Base-by-base conservation (phyloP, 2,888 invertebrate genomes). In the Oegoconia quadripuncta region DNA sequence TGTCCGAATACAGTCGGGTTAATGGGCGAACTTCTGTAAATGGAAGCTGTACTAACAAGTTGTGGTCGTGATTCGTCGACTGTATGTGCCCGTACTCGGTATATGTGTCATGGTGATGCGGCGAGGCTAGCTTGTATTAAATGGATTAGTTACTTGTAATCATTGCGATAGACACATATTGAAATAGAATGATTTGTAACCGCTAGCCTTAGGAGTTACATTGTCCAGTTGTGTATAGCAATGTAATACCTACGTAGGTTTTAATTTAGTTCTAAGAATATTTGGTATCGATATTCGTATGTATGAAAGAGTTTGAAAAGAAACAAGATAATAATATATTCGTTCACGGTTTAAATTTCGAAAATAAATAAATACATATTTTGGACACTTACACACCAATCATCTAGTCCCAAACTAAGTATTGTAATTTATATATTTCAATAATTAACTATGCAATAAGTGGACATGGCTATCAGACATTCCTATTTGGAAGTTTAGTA, bases 41-140 rank as follows among this genome's bases (percentile, higher is more conserved):
- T 37, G 41, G 41, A 20, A 12, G 31, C 22, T 14, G 25, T 28
- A 35, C 18, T 28, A 37, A 38, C 32, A 30, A 33, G 12, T 37
- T 23, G 34, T 30, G 38, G 16, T 46, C 43, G 41, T 39, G 40
- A 42, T 36, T 34, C 40, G 35, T 27, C 34, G 39, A 38, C 42
- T 39, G 39, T 40, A 42, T 31, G 26, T 41, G 32, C 9, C 52
- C 48, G 42, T 47, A 47, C 42, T 38, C 34, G 41, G 46, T 45
- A 50, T 47, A 47, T 48, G 36, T 52, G 52, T 52, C 52, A 52
- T 26, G 52, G 50, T 27, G 32, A 47, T 35, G 36, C 35, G 28
- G 15, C 38, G 46, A 50, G 50, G 48, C 41, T 48, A 39, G 20
- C 34, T 9, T 26, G 15, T 41, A 27, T 8, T 34, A 15, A 12